phyloP scores from a whole-genome alignment of 1,140 invertebrate species.

The Brachionus sp. region DNA sequence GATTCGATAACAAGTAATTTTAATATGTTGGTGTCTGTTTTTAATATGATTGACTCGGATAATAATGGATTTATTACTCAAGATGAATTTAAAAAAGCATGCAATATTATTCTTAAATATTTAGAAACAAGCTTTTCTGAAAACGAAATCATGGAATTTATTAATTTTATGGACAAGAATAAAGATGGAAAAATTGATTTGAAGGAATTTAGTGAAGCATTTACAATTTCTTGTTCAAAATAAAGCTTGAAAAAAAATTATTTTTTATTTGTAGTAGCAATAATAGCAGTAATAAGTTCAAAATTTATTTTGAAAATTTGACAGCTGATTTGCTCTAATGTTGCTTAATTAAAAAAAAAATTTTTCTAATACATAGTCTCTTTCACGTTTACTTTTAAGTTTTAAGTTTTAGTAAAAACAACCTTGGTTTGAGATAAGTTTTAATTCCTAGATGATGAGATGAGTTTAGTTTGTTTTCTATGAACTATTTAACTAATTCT shows the following conservation, averaged over 20 bases:
- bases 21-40: conserved; percentile 68
- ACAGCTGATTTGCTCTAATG: too few relatives aligned
- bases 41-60: conserved; percentile 79
- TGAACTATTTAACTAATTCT: too few relatives aligned
- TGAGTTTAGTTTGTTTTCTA: too few relatives aligned
- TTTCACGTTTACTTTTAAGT: too few relatives aligned
- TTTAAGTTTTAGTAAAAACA: too few relatives aligned
- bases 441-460: too few relatives aligned
- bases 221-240: conserved; percentile 35
- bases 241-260: neutral
- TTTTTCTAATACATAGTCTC: too few relatives aligned
- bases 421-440: too few relatives aligned
- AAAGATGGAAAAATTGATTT: conserved; percentile 82
- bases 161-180: conserved; percentile 79
- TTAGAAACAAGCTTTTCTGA: conserved; percentile 9
- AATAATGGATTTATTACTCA: conserved; percentile 67
- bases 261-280: too few relatives aligned
- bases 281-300: too few relatives aligned
- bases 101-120: conserved; percentile 2
- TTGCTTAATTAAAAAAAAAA: too few relatives aligned
- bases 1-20: conserved; percentile 75
- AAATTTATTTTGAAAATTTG: too few relatives aligned
- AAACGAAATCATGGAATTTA: conserved; percentile 68
- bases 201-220: conserved; percentile 74
- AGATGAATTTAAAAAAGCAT: conserved; percentile 38